A percentile compares a stretch with the other conserved stretches of the same genome.
Evolutionary conservation across 92 coral and sea anemone species (phyloP).

Genomic region (Micromussa lordhowensis): DNA sequence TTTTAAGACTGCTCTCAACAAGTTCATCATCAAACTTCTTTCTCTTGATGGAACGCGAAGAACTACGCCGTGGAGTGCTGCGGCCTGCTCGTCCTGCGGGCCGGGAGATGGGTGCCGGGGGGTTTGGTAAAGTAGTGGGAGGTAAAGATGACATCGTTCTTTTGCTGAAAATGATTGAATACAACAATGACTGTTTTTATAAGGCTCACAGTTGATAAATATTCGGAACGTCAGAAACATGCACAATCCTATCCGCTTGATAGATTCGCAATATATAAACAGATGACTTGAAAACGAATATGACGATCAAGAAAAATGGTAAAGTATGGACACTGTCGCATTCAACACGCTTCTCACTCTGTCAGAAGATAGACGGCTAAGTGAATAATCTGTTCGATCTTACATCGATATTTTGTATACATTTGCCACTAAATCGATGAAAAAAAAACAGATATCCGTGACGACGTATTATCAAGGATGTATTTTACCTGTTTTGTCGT

Average conservation of each 20-base stretch:
- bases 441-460: background rate
- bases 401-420: background rate
- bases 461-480: background rate
- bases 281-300: background rate
- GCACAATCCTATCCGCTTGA: background rate
- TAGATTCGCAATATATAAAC: background rate
- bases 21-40: conserved; percentile 99
- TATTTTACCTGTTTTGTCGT: background rate
- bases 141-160: conserved; percentile 29
- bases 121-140: conserved; percentile 37
- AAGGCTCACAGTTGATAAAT: too few relatives aligned
- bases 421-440: background rate
- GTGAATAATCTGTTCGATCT: background rate
- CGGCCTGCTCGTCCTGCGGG: conserved; percentile 27
- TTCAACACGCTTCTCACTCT: too few relatives aligned
- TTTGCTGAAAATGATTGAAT: background rate
- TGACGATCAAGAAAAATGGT: too few relatives aligned
- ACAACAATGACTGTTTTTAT: too few relatives aligned
- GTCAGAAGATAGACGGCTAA: background rate
- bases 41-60: conserved; percentile 95
- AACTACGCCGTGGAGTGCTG: conserved; percentile 93
- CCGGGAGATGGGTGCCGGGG: conserved; percentile 20
- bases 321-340: background rate
- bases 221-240: background rate
- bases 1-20: conserved; percentile 97